Evolutionary conservation across 2,113 vertebrate genomes (phyloP).

Genomic region (Tragelaphus buxtoni): DNA sequence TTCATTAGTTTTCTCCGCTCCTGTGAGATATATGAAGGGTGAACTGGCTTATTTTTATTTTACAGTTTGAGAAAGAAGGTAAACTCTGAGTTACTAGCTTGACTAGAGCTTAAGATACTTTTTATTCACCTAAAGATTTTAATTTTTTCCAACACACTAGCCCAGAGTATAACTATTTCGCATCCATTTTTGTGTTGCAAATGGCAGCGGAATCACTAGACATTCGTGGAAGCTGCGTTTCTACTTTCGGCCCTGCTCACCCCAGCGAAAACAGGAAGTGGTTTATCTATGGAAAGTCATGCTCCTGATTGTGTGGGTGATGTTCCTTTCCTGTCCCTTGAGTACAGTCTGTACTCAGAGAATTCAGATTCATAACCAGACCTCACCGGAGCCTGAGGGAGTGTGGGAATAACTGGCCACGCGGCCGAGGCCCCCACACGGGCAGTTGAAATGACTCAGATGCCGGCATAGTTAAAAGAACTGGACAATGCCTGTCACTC

Average conservation of each 20-base stretch:
- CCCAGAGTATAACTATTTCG: not conserved
- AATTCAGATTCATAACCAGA: not conserved
- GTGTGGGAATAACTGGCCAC: not conserved
- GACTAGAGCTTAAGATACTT: not conserved
- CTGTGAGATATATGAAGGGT: not conserved
- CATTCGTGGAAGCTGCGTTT: not conserved
- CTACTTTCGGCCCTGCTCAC: not conserved
- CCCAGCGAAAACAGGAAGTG: not conserved
- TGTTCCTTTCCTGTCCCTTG: not conserved
- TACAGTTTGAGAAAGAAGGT: not conserved
- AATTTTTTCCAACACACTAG: not conserved
- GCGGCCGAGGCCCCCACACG: fast-evolving
- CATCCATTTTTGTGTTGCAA: not conserved
- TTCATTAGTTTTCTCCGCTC: not conserved
- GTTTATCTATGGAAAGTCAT: not conserved
- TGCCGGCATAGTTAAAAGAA: not conserved
- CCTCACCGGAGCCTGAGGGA: not conserved
- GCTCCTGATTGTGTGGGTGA: not conserved
- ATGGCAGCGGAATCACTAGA: not conserved
- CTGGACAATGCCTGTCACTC: fast-evolving
- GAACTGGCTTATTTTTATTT: not conserved
- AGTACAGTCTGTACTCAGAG: not conserved
- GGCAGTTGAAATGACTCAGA: not conserved
- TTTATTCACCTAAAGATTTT: not conserved
- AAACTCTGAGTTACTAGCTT: not conserved